Percentiles rank a stretch among this genome's conserved stretches.
phyloP scores from a whole-genome alignment of 1,140 invertebrate genomes.

The Trachymyrmex cornetzi region DNA sequence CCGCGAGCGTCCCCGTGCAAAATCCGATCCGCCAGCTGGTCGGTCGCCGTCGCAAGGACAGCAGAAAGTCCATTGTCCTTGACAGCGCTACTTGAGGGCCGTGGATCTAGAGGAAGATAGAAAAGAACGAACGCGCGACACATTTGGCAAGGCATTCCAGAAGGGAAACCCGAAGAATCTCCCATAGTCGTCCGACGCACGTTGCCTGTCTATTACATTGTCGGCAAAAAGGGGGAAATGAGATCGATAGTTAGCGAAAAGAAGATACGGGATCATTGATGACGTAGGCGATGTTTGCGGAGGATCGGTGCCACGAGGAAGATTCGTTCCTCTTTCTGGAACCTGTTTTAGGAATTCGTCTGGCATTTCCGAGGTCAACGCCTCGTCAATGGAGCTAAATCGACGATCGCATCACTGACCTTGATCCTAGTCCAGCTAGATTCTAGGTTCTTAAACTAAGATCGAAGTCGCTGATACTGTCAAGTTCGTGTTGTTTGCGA shows the following conservation, averaged over 20 bases:
- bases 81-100: constrained; percentile 69
- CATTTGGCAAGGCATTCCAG: constrained; percentile 73
- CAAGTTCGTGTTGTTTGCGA: constrained; percentile 15
- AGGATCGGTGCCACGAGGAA: constrained; percentile 15
- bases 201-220: constrained; percentile 38
- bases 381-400: constrained; percentile 21
- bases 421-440: constrained; percentile 3
- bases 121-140: constrained; percentile 68
- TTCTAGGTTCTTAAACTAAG: constrained; percentile 15
- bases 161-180: constrained; percentile 42
- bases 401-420: constrained; percentile 29
- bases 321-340: constrained; percentile 30
- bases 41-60: constrained; percentile 42
- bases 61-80: constrained; percentile 60
- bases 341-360: constrained; percentile 6
- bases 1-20: constrained; percentile 19
- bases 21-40: constrained; percentile 7
- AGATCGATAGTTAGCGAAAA: neutral
- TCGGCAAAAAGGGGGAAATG: neutral
- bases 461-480: constrained; percentile 17
- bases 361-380: constrained; percentile 11
- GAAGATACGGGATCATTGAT: constrained; percentile 4
- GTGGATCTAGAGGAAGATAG: constrained; percentile 62
- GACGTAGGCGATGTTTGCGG: neutral
- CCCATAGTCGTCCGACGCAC: constrained; percentile 34